A percentile compares a stretch with the other conserved stretches of the same genome.
phyloP scores from a whole-genome alignment of 2,113 vertebrate genomes.

The Pogonocichla stellata region DNA sequence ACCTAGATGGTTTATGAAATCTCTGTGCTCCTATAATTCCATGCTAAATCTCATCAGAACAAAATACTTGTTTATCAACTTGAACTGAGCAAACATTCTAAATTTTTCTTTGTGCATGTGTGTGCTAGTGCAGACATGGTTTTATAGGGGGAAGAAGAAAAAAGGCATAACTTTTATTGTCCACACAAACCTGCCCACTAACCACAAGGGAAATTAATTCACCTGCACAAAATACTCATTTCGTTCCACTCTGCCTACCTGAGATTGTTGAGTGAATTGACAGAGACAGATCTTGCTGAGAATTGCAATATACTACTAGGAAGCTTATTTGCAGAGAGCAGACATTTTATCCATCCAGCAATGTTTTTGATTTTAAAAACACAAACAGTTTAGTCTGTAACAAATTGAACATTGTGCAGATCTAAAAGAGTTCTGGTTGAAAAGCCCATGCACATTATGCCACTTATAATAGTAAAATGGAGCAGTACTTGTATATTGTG shows the following conservation, averaged over 20 bases:
- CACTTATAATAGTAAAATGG: not conserved
- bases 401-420: not conserved
- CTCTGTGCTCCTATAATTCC: not conserved
- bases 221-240: not conserved
- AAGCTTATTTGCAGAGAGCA: not conserved
- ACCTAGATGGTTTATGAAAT: not conserved
- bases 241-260: conserved; percentile 3
- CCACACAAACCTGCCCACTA: not conserved
- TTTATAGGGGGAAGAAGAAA: not conserved
- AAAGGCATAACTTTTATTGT: not conserved
- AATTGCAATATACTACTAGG: not conserved
- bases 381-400: not conserved
- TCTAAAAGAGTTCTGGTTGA: not conserved
- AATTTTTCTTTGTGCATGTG: not conserved
- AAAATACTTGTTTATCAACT: not conserved
- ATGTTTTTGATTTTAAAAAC: not conserved
- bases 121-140: not conserved
- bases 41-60: not conserved
- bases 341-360: not conserved
- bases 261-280: not conserved
- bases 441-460: not conserved
- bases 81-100: not conserved
- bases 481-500: rapidly evolving
- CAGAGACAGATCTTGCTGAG: not conserved
- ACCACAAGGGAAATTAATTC: not conserved